Base-by-base conservation (phyloP, 2,113 vertebrate genomes). In the Caranx ignobilis region DNA sequence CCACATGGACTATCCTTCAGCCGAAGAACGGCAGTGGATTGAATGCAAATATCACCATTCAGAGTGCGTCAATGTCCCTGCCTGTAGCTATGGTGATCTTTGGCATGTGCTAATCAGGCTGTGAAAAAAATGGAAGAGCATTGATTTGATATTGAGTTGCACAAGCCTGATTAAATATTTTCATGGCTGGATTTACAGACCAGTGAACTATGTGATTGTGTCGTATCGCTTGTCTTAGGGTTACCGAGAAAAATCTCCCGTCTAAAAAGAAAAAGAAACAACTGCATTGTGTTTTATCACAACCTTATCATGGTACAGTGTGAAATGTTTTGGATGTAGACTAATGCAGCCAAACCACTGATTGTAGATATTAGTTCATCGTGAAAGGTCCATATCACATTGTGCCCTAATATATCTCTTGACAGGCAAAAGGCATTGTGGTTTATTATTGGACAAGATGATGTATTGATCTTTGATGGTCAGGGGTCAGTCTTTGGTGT, bases 401-500 rank as follows among this genome's bases (percentile, higher is more conserved):
- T 31, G 26, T 45, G 41, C 31, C 32, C 55, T 80, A 56, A 88
- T 71, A 64, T 71, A 86, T 80, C 75, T 75, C 86, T 67, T 71
- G 75, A 75, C 71, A 76, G 67, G 63, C 9, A n/a, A 80, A 70
- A 88, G 70, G 72, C 8, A 5, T 19, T 50, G 76, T 57, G 43
- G 67, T 84, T 87, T 88, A 77, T 79, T 81, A 81, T 66, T 65
- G 68, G 75, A 81, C 74, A 59, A 75, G 75, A 84, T 81, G 75
- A 87, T 69, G 61, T 84, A 87, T 90, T 70, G 79, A 91, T 88
- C 82, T 57, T 52, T 68, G 65, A 75, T 63, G 67, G 52, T 37
- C 50, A 41, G 26, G 65, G 15, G 50, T 16, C 47, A 19, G 72
- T 56, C 55, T 70, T 68, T 26, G 60, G 75, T 69, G 62, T 75